Evolutionary conservation across 92 coral and sea anemone species (phyloP).

Genomic region (Zoanthus gigantus): DNA sequence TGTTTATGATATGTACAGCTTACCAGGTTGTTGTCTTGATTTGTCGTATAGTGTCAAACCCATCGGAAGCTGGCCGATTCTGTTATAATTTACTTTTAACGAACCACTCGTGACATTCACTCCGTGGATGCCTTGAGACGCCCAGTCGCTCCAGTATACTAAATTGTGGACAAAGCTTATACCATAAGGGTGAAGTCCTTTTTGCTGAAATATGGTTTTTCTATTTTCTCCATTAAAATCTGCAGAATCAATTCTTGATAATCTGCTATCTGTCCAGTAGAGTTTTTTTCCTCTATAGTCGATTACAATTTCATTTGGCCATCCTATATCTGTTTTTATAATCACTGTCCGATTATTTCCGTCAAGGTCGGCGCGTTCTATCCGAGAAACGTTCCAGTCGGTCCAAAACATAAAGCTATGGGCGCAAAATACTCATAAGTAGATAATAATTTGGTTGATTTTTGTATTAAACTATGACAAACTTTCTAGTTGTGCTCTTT

Average conservation of each 20-base stretch:
- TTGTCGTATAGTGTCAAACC: constrained; percentile 17
- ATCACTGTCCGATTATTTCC: constrained; percentile 20
- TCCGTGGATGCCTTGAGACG: constrained; percentile 16
- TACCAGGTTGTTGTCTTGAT: constrained; percentile 24
- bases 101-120: not conserved
- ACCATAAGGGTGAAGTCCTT: constrained; percentile 18
- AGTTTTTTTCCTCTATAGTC: not conserved
- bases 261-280: constrained; percentile 25
- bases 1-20: not conserved
- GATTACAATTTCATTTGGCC: constrained; percentile 39
- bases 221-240: constrained; percentile 17
- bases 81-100: not conserved
- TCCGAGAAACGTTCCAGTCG: constrained; percentile 35
- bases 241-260: constrained; percentile 28
- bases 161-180: constrained; percentile 6
- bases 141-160: constrained; percentile 44
- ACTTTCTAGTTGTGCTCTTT: no score
- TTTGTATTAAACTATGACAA: not conserved
- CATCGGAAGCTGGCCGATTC: not conserved
- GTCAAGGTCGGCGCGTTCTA: constrained; percentile 46
- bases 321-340: constrained; percentile 15
- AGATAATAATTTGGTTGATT: not conserved
- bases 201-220: constrained; percentile 15
- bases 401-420: constrained; percentile 48
- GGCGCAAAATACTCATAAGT: no score